Evolutionary conservation across 1,140 invertebrate species (phyloP), one percentile per base, ranked within the genome.

Genomic region (Philopotamus ludificatus): DNA sequence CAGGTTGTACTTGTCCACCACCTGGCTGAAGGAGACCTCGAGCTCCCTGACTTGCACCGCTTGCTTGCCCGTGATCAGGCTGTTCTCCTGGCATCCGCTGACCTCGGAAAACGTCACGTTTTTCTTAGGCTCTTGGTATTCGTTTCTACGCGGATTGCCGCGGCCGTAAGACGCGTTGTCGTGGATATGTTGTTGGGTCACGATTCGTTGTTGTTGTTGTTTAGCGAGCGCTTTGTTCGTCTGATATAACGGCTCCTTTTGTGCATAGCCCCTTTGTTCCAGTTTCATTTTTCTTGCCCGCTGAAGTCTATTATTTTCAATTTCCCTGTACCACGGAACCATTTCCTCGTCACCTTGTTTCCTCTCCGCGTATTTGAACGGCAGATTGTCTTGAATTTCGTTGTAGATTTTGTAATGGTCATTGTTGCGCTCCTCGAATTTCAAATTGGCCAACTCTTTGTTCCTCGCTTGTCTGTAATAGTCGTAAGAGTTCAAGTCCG

Each of bases 51-150:
- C 78, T 1, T 77, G 76, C 3, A 80, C 77, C 10, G 77, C 72
- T 64, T 78, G 77, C 0, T 77, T 77, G 25, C 73, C 75, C 23
- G 76, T 71, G 0, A 75, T 76, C 73, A 77, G 79, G 45, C 80
- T 81, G 15, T 76, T 69, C 25, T 65, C 67, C 53, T 76, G 74
- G 18, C 76, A 78, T 12, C 78, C 78, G 1, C 78, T 80, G 1
- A 81, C 79, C 75, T 81, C 79, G 0, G 79, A 80, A 68, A 81
- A 81, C 62, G 79, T 81, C 0, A 81, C 79, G 28, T 76, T 80
- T 65, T 81, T 80, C 49, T 81, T 81, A 1, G 39, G 23, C 53
- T 70, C 68, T 8, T n/a, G 41, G 10, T 65, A 39, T 23, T 60
- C 23, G 16, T 50, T 54, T 12, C 45, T 65, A 26, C 21, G 26